These are phyloP conservation scores for Apamea sordens DNA, from an alignment of 2,888 invertebrate genomes.

Conservation along the genomic window DNA sequence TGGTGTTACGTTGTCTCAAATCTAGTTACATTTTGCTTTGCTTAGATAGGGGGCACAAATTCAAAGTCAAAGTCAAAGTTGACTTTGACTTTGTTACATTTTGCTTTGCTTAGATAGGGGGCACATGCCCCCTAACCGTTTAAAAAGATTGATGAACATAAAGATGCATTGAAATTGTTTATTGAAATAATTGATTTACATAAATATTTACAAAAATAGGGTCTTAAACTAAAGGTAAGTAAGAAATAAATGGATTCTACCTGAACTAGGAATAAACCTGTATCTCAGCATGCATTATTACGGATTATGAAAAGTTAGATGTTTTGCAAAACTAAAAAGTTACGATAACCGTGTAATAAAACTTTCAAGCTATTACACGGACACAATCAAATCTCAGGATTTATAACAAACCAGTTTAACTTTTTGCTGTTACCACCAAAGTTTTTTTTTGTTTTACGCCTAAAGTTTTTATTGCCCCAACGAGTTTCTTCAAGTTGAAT, in stretches of 20 bases:
- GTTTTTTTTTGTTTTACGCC: conserved; percentile 60
- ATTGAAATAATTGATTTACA: too few relatives aligned
- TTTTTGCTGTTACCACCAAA: conserved; percentile 45
- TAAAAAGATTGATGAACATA: background rate
- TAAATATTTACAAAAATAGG: too few relatives aligned
- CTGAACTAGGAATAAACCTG: too few relatives aligned
- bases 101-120: background rate
- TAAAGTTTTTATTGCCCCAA: conserved; percentile 60
- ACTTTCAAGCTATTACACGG: conserved; percentile 11
- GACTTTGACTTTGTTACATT: too few relatives aligned
- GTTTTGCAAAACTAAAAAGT: background rate
- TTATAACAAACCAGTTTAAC: conserved; percentile 47
- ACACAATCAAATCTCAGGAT: conserved; percentile 42
- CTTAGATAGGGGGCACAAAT: too few relatives aligned
- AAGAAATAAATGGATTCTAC: too few relatives aligned
- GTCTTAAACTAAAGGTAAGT: too few relatives aligned
- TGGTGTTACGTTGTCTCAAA: background rate
- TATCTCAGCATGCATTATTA: background rate
- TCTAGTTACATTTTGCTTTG: background rate
- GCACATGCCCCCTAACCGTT: background rate
- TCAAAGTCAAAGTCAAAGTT: too few relatives aligned
- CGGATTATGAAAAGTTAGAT: too few relatives aligned
- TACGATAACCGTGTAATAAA: background rate
- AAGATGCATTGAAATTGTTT: background rate
- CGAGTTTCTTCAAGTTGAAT: conserved; percentile 48